phyloP scores from a whole-genome alignment of 2,888 invertebrate genomes.

The Sphaeridia pumilis region DNA sequence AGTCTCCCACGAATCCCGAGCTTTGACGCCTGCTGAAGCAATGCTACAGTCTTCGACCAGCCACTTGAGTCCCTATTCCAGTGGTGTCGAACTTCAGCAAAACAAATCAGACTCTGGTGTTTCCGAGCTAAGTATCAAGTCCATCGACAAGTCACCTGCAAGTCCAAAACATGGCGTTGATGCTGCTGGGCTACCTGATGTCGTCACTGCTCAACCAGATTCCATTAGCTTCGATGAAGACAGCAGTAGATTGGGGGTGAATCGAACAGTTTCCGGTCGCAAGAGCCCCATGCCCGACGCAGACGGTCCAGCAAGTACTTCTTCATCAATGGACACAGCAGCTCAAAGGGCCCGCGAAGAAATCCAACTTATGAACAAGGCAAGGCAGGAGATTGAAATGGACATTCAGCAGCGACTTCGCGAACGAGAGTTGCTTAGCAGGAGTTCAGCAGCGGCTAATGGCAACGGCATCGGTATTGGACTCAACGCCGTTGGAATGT shows the following conservation, averaged over 20 bases:
- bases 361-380: conserved; percentile 13
- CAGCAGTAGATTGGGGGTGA: too few relatives aligned
- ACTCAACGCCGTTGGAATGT: conserved; percentile 11
- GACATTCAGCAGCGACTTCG: conserved; percentile 15
- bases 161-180: conserved; percentile 41
- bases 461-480: conserved; percentile 9
- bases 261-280: too few relatives aligned
- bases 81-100: not conserved
- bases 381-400: conserved; percentile 16
- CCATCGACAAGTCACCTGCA: conserved; percentile 75
- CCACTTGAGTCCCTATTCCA: not conserved
- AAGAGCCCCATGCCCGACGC: not conserved
- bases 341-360: conserved; percentile 3
- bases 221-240: too few relatives aligned
- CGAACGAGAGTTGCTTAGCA: conserved; percentile 30
- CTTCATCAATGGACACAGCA: conserved; percentile 33
- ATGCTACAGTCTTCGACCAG: not conserved
- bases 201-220: too few relatives aligned
- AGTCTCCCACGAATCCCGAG: too few relatives aligned
- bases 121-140: conserved; percentile 68
- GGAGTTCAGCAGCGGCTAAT: not conserved
- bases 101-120: conserved; percentile 76
- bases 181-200: too few relatives aligned
- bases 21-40: not conserved
- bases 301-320: conserved; percentile 1